Base-by-base conservation (phyloP, 2,888 invertebrate species). In the Congeria kusceri region DNA sequence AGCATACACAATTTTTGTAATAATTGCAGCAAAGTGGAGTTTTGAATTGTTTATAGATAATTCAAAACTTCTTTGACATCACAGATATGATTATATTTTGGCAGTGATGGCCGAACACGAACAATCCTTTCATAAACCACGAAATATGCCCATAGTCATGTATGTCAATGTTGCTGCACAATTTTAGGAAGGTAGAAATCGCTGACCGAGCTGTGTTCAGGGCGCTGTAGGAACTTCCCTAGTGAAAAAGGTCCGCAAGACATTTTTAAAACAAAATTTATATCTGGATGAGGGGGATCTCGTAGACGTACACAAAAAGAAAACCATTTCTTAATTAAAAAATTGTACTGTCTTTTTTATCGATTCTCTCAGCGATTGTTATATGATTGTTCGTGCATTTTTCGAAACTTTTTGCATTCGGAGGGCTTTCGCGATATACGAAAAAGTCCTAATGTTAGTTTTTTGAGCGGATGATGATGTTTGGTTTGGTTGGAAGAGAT, bases 251-350 rank as follows among this genome's bases (percentile, higher is more conserved):
- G 46, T 44, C 18, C 18, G 46, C 9, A 13, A 44, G 46, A 44
- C 18, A 44, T n/a, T n/a, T n/a, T 44, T 44, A 13, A 13, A 44
- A 44, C 9, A 44, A 9, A 44, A 13, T 44, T 9, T 44, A 44
- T 9, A 44, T 44, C 46, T 44, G 46, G 46, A 13, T 44, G 9
- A 44, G 18, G 11, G 11, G 63, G 62, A 73, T 69, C 20, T 46
- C 28, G 15, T 56, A 20, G 15, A 59, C 27, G n/a, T 46, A 25
- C 20, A 66, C 80, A 80, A 39, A 65, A 80, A 32, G 18, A 15
- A 11, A 65, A 65, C 80, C 74, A 80, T 59, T 66, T 77, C n/a
- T 64, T 25, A 39, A 69, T 63, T 47, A 68, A 73, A n/a, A 44
- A 11, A 15, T 28, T 27, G 47, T 77, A 77, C 53, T 72, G 77